phyloP scores from a whole-genome alignment of 2,888 invertebrate genomes.

The Drosophila nr. fundita region DNA sequence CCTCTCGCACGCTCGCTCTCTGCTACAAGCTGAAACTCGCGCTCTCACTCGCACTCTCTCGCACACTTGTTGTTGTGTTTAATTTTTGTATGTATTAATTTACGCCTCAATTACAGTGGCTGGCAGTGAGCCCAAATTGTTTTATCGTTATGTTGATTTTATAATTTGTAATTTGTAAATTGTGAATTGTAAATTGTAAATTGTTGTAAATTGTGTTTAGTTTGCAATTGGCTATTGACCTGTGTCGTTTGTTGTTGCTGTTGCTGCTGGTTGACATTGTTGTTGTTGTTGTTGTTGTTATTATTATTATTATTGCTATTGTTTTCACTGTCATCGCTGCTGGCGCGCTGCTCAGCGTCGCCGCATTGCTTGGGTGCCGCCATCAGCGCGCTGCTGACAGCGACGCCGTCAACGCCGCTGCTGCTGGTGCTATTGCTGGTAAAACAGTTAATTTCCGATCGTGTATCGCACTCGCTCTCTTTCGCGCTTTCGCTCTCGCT shows the following conservation, averaged over 20 bases:
- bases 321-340: slow-evolving; percentile 53
- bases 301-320: slow-evolving; percentile 34
- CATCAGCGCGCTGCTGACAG: slow-evolving; percentile 44
- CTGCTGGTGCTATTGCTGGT: slow-evolving; percentile 12
- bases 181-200: slow-evolving; percentile 7
- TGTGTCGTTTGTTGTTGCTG: slow-evolving; percentile 44
- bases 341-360: slow-evolving; percentile 40
- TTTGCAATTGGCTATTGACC: slow-evolving; percentile 46
- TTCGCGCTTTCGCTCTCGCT: slow-evolving; percentile 12
- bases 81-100: slow-evolving; percentile 15
- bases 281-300: slow-evolving; percentile 21
- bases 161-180: slow-evolving; percentile 18
- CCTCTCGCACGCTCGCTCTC: not conserved
- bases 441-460: slow-evolving; percentile 34
- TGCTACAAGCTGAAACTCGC: not conserved
- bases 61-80: slow-evolving; percentile 21
- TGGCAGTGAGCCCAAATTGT: slow-evolving; percentile 43
- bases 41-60: slow-evolving; percentile 1
- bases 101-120: slow-evolving; percentile 25
- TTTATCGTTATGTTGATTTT: slow-evolving; percentile 19
- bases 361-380: slow-evolving; percentile 55
- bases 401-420: slow-evolving; percentile 13
- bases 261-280: slow-evolving; percentile 42
- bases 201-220: slow-evolving; percentile 26
- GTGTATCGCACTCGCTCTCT: slow-evolving; percentile 24